Base-by-base conservation (phyloP, 2,113 vertebrate species). In the Tyrannus savana region DNA sequence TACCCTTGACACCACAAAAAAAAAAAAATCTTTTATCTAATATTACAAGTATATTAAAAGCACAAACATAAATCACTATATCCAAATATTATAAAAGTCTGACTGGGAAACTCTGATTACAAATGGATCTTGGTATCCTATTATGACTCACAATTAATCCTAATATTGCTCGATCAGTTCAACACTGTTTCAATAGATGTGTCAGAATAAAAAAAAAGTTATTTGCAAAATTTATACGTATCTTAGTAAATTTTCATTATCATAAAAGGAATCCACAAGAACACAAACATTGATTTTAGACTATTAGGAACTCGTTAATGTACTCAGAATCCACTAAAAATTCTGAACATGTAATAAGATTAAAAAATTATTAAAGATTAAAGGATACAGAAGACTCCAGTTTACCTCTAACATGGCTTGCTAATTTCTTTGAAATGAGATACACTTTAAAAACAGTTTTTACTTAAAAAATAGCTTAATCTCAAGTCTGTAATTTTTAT, bases 381-480 rank as follows among this genome's bases (percentile, higher is more conserved):
- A 76, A 91, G 90, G 71, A 96, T 28, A 88, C 80, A 87, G 58
- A 95, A 93, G 78, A 88, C 7, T 49, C 56, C 81, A 74, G 85
- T 90, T 93, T 87, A 92, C 80, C 80, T 94, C 91, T 79, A 95
- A 77, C 19, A 41, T 31, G 77, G 58, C 93, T 96, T 96, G 76
- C 63, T 95, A 84, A 85, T 91, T 94, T 96, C 72, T 97, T 91
- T 96, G 24, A 96, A 97, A 97, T 93, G 27, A 97, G 81, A 90
- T 42, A 89, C 14, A 94, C 44, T 92, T 95, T 91, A 63, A 50
- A 66, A 81, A 96, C 42, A 91, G 62, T 78, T 96, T 97, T 85
- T 86, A 94, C 80, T 97, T 94, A 78, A 97, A 95, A 96, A 84
- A 86, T 55, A 97, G 94, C 73, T 97, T 95, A 95, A 96, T 96